phyloP scores from a whole-genome alignment of 2,888 invertebrate species.

The Iselma pallidipennis region DNA sequence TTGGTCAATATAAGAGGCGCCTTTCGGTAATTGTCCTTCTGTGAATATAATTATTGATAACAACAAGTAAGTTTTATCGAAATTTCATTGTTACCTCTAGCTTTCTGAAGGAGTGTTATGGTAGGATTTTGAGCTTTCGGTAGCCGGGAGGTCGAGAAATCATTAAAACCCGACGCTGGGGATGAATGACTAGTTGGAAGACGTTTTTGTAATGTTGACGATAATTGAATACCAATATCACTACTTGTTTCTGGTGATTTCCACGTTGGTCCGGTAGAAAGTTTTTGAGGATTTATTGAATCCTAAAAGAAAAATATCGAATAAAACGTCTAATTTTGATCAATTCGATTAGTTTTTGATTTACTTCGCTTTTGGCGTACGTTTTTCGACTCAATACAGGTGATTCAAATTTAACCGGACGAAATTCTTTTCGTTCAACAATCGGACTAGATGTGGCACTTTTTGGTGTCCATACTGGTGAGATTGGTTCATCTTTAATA shows the following conservation, averaged over 20 bases:
- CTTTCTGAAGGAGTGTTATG: constrained; percentile 84
- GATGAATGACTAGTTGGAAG: constrained; percentile 66
- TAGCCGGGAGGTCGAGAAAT: constrained; percentile 56
- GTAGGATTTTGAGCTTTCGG: constrained; percentile 86
- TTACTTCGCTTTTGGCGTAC: constrained; percentile 42
- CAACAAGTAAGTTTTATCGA: neutral
- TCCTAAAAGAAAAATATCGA: constrained; percentile 26
- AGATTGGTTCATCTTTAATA: constrained; percentile 61
- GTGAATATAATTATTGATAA: constrained; percentile 46
- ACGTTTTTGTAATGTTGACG: constrained; percentile 44
- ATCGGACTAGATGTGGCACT: constrained; percentile 73
- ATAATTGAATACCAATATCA: constrained; percentile 34
- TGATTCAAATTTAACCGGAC: constrained; percentile 77
- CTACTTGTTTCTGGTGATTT: constrained; percentile 36
- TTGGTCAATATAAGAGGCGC: constrained; percentile 70
- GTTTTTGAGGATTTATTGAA: constrained; percentile 25
- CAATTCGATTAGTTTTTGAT: neutral
- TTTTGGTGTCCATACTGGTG: constrained; percentile 79
- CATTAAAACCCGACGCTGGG: constrained; percentile 64
- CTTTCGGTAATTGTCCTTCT: constrained; percentile 84
- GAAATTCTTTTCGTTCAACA: constrained; percentile 75
- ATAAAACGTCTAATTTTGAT: constrained; percentile 9
- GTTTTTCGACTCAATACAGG: constrained; percentile 59
- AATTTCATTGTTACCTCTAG: constrained; percentile 67
- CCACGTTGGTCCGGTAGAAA: constrained; percentile 39